Conservation (phyloP, 2,113 vertebrate genomes). For the Chaetodon auriga region DNA sequence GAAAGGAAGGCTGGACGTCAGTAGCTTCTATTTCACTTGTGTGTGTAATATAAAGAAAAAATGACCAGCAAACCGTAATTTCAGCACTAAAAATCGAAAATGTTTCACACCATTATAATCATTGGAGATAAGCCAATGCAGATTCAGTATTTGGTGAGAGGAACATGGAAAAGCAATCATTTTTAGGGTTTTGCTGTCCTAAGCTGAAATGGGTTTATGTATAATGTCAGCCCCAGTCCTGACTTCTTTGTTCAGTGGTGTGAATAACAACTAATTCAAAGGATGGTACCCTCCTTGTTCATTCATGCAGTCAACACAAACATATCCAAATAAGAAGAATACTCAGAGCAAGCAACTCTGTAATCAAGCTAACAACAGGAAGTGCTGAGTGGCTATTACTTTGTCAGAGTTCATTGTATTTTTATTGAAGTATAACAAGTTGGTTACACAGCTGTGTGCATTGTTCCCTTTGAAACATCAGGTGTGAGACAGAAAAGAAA, state of each 20-base stretch:
- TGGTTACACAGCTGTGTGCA: neutral
- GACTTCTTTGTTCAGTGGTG: neutral
- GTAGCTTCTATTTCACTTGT: neutral
- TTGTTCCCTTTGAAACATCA: neutral
- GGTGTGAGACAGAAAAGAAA: neutral
- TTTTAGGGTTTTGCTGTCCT: constrained; percentile 5
- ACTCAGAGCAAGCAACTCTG: neutral
- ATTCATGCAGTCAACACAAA: neutral
- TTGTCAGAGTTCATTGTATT: neutral
- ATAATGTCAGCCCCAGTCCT: neutral
- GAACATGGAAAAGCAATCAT: neutral
- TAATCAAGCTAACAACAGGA: constrained; percentile 3
- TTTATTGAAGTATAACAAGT: neutral
- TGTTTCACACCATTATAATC: neutral
- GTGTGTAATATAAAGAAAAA: neutral
- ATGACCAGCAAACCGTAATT: neutral
- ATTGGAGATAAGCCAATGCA: neutral
- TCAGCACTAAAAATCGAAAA: neutral
- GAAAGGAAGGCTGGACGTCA: neutral
- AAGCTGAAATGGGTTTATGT: neutral
- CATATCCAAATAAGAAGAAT: neutral
- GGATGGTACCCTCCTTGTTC: neutral
- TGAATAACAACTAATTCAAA: constrained; percentile 14
- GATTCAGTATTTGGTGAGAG: neutral
- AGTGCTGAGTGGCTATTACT: constrained; percentile 1